These are phyloP conservation scores for Bothrops jararaca DNA, from an alignment of 2,113 vertebrate genomes.

Conservation along the genomic window DNA sequence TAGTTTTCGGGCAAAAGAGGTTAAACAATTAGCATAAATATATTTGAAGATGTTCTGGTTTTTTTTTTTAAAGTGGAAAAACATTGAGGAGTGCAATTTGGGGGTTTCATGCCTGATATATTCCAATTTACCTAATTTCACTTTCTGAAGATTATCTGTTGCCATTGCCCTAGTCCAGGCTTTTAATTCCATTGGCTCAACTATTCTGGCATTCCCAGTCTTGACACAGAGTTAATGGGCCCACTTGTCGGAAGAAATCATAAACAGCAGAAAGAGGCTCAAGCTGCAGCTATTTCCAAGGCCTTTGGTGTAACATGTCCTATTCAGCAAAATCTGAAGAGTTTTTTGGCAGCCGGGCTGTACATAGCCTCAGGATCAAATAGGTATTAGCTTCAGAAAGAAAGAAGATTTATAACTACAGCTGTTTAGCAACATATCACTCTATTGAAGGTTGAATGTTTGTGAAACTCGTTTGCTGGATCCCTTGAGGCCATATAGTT, in stretches of 20 bases:
- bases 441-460: background rate
- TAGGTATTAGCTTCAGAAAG: slow-evolving; percentile 4
- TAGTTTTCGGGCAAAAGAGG: background rate
- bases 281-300: slow-evolving; percentile 6
- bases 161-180: background rate
- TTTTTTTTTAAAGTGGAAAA: background rate
- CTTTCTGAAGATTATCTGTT: background rate
- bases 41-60: background rate
- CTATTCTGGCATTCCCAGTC: background rate
- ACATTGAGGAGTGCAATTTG: background rate
- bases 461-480: background rate
- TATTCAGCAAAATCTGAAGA: background rate
- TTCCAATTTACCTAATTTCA: background rate
- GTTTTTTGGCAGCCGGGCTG: slow-evolving; percentile 4
- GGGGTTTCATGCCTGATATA: background rate
- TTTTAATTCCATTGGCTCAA: background rate
- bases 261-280: background rate
- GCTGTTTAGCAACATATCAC: slow-evolving; percentile 7
- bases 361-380: background rate
- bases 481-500: background rate
- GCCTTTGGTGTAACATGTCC: background rate
- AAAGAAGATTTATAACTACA: slow-evolving; percentile 23
- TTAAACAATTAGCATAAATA: background rate
- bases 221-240: background rate
- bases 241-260: background rate